phyloP scores from a whole-genome alignment of 2,797 vertebrate species.

The Gambelia wislizenii region DNA sequence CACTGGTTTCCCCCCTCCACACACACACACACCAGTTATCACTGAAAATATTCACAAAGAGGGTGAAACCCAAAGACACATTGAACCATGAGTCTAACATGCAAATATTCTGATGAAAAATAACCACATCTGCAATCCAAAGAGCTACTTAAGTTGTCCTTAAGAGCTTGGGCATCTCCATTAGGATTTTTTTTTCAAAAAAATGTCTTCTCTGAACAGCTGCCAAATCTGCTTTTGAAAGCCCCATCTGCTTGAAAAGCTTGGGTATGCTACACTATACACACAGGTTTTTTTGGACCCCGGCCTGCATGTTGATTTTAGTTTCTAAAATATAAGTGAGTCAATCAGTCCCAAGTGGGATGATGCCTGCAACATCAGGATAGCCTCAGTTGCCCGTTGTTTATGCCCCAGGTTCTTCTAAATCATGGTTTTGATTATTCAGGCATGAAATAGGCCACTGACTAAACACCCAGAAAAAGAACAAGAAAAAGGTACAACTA shows the following conservation, averaged over 20 bases:
- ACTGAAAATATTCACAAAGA: background rate
- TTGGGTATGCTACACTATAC: background rate
- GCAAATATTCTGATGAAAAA: background rate
- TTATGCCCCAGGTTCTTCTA: constrained; percentile 42
- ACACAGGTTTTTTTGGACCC: background rate
- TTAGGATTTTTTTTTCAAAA: background rate
- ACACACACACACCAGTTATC: no score
- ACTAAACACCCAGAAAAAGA: constrained; percentile 14
- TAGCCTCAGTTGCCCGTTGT: background rate
- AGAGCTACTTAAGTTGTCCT: background rate
- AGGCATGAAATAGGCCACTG: constrained; percentile 22
- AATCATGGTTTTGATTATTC: constrained; percentile 57
- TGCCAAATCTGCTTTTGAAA: background rate
- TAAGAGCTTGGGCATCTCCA: background rate
- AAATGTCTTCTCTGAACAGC: background rate
- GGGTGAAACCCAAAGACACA: background rate
- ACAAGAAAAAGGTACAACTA: constrained; percentile 44
- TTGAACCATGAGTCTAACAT: background rate
- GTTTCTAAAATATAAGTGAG: background rate
- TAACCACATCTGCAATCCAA: background rate
- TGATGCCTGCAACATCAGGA: background rate
- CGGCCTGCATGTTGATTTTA: background rate
- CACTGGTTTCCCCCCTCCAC: background rate
- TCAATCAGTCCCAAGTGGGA: background rate
- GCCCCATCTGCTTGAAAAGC: background rate